These are phyloP conservation scores for Philereme transversata DNA, from an alignment of 2,888 invertebrate genomes.

Conservation along the genomic window DNA sequence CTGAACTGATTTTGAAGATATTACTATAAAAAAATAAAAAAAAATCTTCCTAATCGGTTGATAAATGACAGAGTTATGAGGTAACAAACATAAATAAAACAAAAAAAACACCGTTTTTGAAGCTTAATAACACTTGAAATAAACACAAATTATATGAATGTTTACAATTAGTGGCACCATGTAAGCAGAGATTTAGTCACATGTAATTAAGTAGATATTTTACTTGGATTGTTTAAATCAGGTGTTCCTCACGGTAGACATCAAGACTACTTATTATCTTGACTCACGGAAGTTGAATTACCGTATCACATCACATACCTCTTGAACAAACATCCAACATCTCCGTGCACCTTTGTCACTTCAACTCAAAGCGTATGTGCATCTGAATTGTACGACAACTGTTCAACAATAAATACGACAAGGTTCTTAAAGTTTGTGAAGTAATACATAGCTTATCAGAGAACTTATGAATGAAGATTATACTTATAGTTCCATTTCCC, in stretches of 20 bases:
- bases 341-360: slow-evolving; percentile 52
- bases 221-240: not conserved
- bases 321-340: slow-evolving; percentile 57
- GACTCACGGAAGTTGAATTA: slow-evolving; percentile 70
- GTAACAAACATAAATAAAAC: too few relatives aligned
- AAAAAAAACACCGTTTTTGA: too few relatives aligned
- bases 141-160: too few relatives aligned
- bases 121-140: too few relatives aligned
- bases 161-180: too few relatives aligned
- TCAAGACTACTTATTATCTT: slow-evolving; percentile 59
- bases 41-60: too few relatives aligned
- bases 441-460: slow-evolving; percentile 5
- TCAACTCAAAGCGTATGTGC: slow-evolving; percentile 1
- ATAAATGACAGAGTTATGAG: too few relatives aligned
- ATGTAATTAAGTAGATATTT: too few relatives aligned
- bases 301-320: slow-evolving; percentile 57
- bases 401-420: slow-evolving; percentile 6
- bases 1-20: too few relatives aligned
- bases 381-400: not conserved
- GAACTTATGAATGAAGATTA: slow-evolving; percentile 13
- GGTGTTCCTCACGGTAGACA: slow-evolving; percentile 51
- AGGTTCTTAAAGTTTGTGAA: slow-evolving; percentile 8
- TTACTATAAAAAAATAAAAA: too few relatives aligned
- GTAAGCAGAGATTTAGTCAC: too few relatives aligned
- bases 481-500: not conserved